A percentile compares a stretch with the other conserved stretches of the same genome.
Conservation (phyloP, 2,113 vertebrate genomes). For the Aptenodytes patagonicus region DNA sequence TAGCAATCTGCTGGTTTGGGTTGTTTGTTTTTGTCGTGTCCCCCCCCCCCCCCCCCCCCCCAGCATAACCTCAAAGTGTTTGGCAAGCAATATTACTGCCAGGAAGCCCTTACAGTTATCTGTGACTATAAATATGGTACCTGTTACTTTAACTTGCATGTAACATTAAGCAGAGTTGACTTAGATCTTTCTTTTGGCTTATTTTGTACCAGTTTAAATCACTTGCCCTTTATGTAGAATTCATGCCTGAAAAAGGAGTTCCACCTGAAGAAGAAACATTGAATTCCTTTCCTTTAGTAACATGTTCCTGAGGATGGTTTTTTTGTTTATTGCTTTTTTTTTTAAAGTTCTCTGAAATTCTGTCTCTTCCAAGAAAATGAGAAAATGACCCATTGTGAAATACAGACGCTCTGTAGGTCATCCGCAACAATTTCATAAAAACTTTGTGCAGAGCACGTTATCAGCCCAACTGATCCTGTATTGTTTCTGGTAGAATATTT, state of each 20-base stretch:
- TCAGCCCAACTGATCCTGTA: neutral
- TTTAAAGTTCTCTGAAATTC: neutral
- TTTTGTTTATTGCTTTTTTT: neutral
- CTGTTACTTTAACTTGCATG: neutral
- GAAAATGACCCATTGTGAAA: neutral
- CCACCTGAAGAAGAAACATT: neutral
- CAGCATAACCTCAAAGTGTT: neutral
- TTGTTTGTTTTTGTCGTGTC: no score
- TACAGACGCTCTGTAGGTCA: neutral
- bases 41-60: no score
- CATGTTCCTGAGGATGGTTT: neutral
- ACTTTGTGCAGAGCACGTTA: neutral
- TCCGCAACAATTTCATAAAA: neutral
- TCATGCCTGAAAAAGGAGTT: conserved; percentile 5
- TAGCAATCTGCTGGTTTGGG: neutral
- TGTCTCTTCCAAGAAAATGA: neutral
- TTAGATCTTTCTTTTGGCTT: neutral
- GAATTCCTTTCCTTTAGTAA: neutral
- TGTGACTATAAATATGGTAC: neutral
- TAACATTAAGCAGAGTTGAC: neutral
- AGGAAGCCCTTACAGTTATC: neutral
- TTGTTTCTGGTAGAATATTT: neutral
- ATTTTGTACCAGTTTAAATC: neutral
- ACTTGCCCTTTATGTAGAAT: neutral
- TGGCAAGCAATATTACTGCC: neutral